Evolutionary conservation across 2,888 invertebrate species (phyloP), one percentile per base, ranked within the genome.

Genomic region (Acleris emargana): DNA sequence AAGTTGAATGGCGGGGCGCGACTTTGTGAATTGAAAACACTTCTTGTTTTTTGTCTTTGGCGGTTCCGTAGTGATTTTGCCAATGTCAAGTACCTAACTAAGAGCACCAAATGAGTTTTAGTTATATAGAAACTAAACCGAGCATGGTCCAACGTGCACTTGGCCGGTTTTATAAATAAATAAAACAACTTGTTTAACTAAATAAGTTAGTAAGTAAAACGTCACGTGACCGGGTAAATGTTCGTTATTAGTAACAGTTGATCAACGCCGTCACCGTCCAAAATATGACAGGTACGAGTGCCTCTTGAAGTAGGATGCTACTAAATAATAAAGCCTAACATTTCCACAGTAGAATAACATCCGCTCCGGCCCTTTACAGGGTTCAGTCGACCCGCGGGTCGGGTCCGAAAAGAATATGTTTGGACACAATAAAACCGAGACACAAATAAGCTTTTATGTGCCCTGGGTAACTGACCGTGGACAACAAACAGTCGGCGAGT

Each of bases 391-490:
- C 64, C 47, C 63, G 54, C 53, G 67, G 32, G 42, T 20, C 38
- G 42, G 52, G 67, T 57, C 50, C 67, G 67, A 70, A 71, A 72
- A 72, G 74, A 76, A 75, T 79, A 74, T 79, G 78, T 78, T 83
- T 81, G 76, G 69, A 69, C 72, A 76, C 73, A 76, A 80, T 78
- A 73, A 73, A 74, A 69, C 71, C 70, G 67, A 75, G 76, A 79
- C 77, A 82, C 82, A 87, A 87, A 88, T 82, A 87, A 80, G 79
- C 76, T 80, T 78, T 78, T 86, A 85, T 86, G 82, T 87, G 80
- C 81, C 75, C 78, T 80, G 84, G 75, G 78, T 91, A 91, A 91
- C 92, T 91, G 91, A 93, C 92, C 92, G 91, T 92, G 78, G 77
- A 74, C 81, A 76, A 81, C 88, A 92, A 91, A 91, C 86, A 90